phyloP scores from a whole-genome alignment of 1,140 invertebrate genomes.

The Globodera ellingtonae region DNA sequence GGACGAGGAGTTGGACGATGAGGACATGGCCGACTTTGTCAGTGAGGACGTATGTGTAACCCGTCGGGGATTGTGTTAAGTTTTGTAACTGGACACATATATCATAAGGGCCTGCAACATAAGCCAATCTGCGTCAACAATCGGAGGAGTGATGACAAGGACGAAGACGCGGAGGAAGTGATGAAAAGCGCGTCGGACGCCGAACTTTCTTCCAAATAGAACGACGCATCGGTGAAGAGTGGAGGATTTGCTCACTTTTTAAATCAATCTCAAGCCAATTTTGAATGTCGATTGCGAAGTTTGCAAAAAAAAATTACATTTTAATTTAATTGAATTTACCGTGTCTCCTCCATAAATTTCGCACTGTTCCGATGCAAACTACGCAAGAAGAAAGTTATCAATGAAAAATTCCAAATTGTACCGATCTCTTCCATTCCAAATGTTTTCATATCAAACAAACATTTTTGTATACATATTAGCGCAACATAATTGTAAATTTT shows the following conservation, averaged over 20 bases:
- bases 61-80: neutral
- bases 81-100: neutral
- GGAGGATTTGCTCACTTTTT: neutral
- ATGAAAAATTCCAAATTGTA: no score
- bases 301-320: neutral
- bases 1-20: slow-evolving; percentile 21
- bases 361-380: no score
- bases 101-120: slow-evolving; percentile 15
- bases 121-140: slow-evolving; percentile 30
- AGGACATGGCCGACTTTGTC: slow-evolving; percentile 6
- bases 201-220: neutral
- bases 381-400: no score
- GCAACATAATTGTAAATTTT: no score
- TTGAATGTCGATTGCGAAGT: neutral
- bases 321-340: no score
- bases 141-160: slow-evolving; percentile 14
- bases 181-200: slow-evolving; percentile 2
- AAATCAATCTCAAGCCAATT: neutral
- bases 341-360: no score
- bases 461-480: no score
- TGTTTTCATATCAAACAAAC: no score
- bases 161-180: slow-evolving; percentile 11
- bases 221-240: neutral
- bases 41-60: slow-evolving; percentile 13
- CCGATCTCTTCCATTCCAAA: no score